These are phyloP conservation scores for Phoebastria nigripes DNA, from an alignment of 2,797 vertebrate genomes.

Conservation along the genomic window DNA sequence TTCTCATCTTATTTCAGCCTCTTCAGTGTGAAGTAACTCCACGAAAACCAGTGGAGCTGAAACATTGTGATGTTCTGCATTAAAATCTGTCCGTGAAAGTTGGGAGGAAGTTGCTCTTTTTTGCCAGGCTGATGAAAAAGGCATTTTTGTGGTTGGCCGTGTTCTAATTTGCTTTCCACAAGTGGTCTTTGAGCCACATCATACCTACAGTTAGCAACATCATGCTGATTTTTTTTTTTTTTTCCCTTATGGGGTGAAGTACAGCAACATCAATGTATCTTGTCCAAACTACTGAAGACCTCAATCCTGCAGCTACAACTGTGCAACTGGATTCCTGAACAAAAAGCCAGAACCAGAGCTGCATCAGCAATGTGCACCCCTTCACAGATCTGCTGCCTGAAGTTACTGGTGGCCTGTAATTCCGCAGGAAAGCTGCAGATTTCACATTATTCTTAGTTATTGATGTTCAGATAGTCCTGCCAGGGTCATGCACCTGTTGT, in stretches of 20 bases:
- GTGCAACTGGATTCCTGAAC: neutral
- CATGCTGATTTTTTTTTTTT: neutral
- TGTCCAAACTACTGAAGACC: neutral
- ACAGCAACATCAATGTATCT: neutral
- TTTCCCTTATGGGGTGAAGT: rapidly evolving
- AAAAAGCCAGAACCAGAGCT: neutral
- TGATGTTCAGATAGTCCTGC: neutral
- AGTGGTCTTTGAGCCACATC: neutral
- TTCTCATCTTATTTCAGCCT: neutral
- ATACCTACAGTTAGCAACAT: neutral
- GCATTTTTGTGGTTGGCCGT: neutral
- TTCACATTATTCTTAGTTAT: neutral
- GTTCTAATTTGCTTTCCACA: neutral
- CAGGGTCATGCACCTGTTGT: neutral
- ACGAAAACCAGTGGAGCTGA: neutral
- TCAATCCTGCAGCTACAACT: neutral
- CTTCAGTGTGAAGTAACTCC: neutral
- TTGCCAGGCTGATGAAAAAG: neutral
- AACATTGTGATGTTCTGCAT: neutral
- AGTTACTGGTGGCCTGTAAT: neutral
- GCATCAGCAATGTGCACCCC: neutral
- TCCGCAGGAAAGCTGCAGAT: neutral
- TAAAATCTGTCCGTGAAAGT: neutral
- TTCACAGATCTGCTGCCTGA: neutral
- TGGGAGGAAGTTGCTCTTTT: neutral